phyloP scores from a whole-genome alignment of 2,888 invertebrate genomes.

The Dasysyrphus tricinctus region DNA sequence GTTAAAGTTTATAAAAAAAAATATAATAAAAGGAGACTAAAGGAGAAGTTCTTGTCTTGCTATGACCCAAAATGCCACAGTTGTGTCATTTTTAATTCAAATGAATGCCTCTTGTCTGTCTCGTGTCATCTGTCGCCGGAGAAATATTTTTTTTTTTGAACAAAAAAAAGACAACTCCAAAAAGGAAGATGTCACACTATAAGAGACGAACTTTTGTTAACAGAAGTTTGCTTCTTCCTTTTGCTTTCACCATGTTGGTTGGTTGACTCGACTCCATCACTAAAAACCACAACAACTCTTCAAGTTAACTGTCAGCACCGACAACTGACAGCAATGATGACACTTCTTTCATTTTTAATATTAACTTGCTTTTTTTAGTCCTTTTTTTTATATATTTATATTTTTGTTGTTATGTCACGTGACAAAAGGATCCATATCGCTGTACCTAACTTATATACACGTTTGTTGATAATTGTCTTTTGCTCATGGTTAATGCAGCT shows the following conservation, averaged over 20 bases:
- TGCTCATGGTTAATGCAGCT: slow-evolving; percentile 53
- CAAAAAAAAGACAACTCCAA: slow-evolving; percentile 9
- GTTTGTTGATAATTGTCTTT: background rate
- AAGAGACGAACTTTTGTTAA: slow-evolving; percentile 38
- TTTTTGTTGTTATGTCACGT: slow-evolving; percentile 8
- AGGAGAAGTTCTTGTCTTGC: slow-evolving; percentile 20
- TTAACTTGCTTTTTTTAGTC: slow-evolving; percentile 40
- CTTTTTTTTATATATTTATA: background rate
- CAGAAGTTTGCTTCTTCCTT: slow-evolving; percentile 1
- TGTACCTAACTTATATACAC: background rate
- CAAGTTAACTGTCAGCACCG: slow-evolving; percentile 67
- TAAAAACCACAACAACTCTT: slow-evolving; percentile 56
- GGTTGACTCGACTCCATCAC: background rate
- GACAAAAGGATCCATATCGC: slow-evolving; percentile 20
- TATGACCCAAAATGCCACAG: slow-evolving; percentile 68
- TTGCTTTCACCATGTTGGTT: background rate
- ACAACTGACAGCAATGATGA: slow-evolving; percentile 68
- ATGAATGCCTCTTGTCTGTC: slow-evolving; percentile 71
- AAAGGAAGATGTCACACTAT: slow-evolving; percentile 59
- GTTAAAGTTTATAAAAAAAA: slow-evolving; percentile 4
- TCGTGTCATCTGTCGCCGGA: slow-evolving; percentile 59
- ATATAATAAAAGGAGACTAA: slow-evolving; percentile 16
- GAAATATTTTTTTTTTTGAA: background rate
- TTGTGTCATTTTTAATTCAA: slow-evolving; percentile 71
- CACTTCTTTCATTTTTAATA: slow-evolving; percentile 69